A percentile compares a stretch with the other conserved stretches of the same genome.
Conservation (phyloP, 2,113 vertebrate species). For the Amphiprion percula region DNA sequence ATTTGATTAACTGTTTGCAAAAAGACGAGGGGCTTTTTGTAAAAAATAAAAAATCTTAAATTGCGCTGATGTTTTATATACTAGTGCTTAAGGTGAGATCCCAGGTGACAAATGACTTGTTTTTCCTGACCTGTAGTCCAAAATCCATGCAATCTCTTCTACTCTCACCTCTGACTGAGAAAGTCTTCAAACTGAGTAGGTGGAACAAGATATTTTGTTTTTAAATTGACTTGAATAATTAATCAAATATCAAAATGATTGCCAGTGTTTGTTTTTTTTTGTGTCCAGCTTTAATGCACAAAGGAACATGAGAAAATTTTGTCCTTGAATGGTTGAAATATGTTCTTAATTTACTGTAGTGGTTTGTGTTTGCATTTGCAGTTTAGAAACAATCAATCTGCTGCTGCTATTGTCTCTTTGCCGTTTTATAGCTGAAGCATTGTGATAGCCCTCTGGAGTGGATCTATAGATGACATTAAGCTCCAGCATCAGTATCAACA, state of each 20-base stretch:
- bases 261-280: background rate
- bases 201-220: background rate
- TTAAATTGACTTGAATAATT: background rate
- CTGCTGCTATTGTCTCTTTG: background rate
- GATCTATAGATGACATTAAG: slow-evolving; percentile 45
- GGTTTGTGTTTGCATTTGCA: background rate
- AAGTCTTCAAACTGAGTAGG: background rate
- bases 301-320: too few species aligned
- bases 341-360: background rate
- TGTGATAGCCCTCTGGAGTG: slow-evolving; percentile 17
- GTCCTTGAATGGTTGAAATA: background rate
- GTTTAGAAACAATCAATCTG: background rate
- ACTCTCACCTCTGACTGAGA: background rate
- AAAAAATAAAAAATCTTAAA: background rate
- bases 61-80: background rate
- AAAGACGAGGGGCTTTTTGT: background rate
- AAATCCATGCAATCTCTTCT: background rate
- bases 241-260: background rate
- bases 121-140: background rate
- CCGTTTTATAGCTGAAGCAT: slow-evolving; percentile 7
- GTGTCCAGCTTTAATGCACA: background rate
- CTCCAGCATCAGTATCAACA: slow-evolving; percentile 43
- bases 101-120: background rate
- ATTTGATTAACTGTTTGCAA: background rate
- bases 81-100: background rate